Base-by-base conservation (phyloP, 2,113 vertebrate species). In the Irena cyanogastra region DNA sequence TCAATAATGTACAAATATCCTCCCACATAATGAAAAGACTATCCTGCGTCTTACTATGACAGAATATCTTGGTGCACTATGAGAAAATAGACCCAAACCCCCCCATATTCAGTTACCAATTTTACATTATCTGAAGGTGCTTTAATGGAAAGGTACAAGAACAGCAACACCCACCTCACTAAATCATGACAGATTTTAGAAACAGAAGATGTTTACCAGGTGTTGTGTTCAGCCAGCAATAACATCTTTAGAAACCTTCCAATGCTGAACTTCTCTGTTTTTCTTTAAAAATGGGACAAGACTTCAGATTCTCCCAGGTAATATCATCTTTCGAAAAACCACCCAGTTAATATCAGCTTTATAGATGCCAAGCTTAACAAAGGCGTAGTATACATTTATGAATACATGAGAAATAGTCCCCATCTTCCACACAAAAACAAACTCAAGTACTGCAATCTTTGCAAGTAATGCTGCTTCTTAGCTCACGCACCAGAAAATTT, bases 1-100 rank as follows among this genome's bases (percentile, higher is more conserved):
- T 2, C 1, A 6, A 30, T 33, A 10, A 60, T 4, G 7, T 24
- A 79, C 1, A 0, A 83, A 79, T 41, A 59, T 35, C 5, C 6
- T 57, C 74, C 39, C 41, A 63, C 6, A 45, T 7, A 27, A 50
- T 1, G 2, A 37, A 54, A 60, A 37, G 9, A 4, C 12, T 18
- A 63, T 10, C 11, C 42, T 49, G 7, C 31, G 27, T 30, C 39
- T 82, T 30, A 44, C 7, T 30, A n/a, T 28, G 37, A 75, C 66
- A 50, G 8, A 63, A 3, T 23, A 74, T 10, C 56, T 41, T 42
- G 17, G 13, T 42, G 33, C 33, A 19, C 56, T 85, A 1, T 3
- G 3, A 53, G 33, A 54, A 89, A 66, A 33, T 0, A 81, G 22
- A 78, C 8, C 5, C 30, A 7, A 90, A 63, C 1, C 13, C 11